Base-by-base conservation (phyloP, 1,140 invertebrate species). In the Helicorthomorpha holstii region DNA sequence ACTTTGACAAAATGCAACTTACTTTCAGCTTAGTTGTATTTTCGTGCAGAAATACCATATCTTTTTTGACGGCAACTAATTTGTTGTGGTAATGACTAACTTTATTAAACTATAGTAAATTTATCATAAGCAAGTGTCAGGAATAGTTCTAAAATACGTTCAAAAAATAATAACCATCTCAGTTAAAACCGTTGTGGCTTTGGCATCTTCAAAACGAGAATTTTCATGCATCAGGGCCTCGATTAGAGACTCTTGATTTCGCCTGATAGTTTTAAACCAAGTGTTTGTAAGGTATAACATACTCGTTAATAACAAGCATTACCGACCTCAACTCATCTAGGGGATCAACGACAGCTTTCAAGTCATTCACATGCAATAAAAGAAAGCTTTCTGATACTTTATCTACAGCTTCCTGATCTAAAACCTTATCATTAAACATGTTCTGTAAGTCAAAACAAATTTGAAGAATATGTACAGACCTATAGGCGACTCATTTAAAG, bases 21-120 rank as follows among this genome's bases (percentile, higher is more conserved):
- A 60, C 59, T 52, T 58, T 60, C 14, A 60, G 19, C 41, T 56
- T 57, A 1, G 52, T 41, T 14, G 54, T 52, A 45, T 50, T 55
- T 23, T 60, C 59, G 42, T 55, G 45, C 1, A 60, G 41, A 14
- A 23, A 25, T 12, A 14, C 47, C 59, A 60, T 58, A 25, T 60
- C 57, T 38, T 54, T 59, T 29, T 60, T 58, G 14, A 60, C 52
- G 26, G 48, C 43, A 1, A 53, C 3, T 24, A 60, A 38, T 21
- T 58, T 57, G 27, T 27, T 41, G 2, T 58, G 55, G 43, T 58
- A 58, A 26, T 53, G 49, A 44, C 56, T 58, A 4, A 58, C 46
- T 43, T 43, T 53, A 34, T 7, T 10, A 44, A 43, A 51, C 50
- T 51, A 10, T 19, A 45, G 19, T 12, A 10, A 19, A 45, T 4